Percentiles rank a stretch among this genome's conserved stretches.
These are phyloP conservation scores for Synergus umbraculus DNA, from an alignment of 2,888 invertebrate genomes.

Conservation along the genomic window DNA sequence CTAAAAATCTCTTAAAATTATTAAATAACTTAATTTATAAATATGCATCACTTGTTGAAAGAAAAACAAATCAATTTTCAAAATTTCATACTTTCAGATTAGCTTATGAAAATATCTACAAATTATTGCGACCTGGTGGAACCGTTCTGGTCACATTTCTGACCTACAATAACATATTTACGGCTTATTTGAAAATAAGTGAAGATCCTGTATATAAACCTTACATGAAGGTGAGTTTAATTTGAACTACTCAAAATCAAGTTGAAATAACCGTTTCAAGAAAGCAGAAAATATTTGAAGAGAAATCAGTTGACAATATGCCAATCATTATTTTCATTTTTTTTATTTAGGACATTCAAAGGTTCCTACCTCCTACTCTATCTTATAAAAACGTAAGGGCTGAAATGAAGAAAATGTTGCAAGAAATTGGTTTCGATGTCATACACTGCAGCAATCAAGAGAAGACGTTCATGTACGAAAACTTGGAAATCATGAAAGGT, in stretches of 20 bases:
- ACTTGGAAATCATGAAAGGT: conserved; percentile 81
- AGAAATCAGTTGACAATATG: no score
- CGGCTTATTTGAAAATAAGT: conserved; percentile 83
- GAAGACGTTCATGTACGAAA: conserved; percentile 81
- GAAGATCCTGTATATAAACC: conserved; percentile 80
- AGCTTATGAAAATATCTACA: conserved; percentile 83
- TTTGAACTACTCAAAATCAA: neutral
- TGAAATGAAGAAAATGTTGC: conserved; percentile 79
- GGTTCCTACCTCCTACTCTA: conserved; percentile 85
- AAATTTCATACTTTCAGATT: conserved; percentile 76
- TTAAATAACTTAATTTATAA: no score
- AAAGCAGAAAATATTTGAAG: no score
- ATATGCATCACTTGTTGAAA: no score
- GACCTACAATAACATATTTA: conserved; percentile 84
- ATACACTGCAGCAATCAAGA: conserved; percentile 81
- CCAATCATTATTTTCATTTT: neutral
- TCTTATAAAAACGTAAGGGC: conserved; percentile 81
- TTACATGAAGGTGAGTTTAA: conserved; percentile 80
- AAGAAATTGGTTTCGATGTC: conserved; percentile 81
- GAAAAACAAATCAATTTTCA: no score
- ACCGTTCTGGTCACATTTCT: conserved; percentile 85
- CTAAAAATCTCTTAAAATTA: no score
- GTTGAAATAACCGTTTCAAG: no score
- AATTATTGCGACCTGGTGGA: conserved; percentile 84
- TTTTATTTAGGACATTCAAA: conserved; percentile 79